Base-by-base conservation (phyloP, 2,888 invertebrate species). In the Hermaeophaga mercurialis region DNA sequence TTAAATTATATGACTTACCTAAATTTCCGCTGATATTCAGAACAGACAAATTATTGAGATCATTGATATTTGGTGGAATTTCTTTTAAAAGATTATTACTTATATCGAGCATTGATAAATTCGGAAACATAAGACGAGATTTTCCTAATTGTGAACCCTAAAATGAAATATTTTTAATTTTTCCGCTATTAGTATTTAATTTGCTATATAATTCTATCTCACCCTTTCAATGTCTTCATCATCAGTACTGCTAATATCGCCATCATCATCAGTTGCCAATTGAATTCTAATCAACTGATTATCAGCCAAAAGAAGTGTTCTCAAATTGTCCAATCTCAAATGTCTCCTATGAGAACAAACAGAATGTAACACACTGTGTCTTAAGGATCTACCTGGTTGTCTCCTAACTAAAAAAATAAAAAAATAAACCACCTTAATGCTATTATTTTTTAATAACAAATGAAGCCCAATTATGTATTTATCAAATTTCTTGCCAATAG, bases 101-200 rank as follows among this genome's bases (percentile, higher is more conserved):
- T 17, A 98, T 86, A 75, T 98, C 97, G 72, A 99, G 77, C 90
- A 96, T 95, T 2, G 95, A 94, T 52, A 99, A 83, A 73, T 91
- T 90, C 0, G 98, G 98, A 78, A 94, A 96, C 72, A 96, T 84
- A 1, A 96, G 82, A 36, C 88, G 84, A 0, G 85, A 82, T 70
- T 86, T 86, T 22, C 84, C 80, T 3, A 81, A 79, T 7, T 80
- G 77, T 9, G 81, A 75, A 65, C 79, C 81, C 74, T 74, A 54
- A 49, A 34, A 43, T 18, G 22, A 5, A 22, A 22, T 22, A 5
- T 22, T 22, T 22, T n/a, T n/a, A n/a, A n/a, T n/a, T n/a, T n/a
- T n/a, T n/a, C n/a, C n/a, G n/a, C n/a, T n/a, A n/a, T n/a, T n/a
- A n/a, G n/a, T n/a, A n/a, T n/a, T n/a, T n/a, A n/a, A n/a, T n/a